Evolutionary conservation across 2,888 invertebrate genomes (phyloP), one percentile per base, ranked within the genome.

Genomic region (Luffia ferchaultella): DNA sequence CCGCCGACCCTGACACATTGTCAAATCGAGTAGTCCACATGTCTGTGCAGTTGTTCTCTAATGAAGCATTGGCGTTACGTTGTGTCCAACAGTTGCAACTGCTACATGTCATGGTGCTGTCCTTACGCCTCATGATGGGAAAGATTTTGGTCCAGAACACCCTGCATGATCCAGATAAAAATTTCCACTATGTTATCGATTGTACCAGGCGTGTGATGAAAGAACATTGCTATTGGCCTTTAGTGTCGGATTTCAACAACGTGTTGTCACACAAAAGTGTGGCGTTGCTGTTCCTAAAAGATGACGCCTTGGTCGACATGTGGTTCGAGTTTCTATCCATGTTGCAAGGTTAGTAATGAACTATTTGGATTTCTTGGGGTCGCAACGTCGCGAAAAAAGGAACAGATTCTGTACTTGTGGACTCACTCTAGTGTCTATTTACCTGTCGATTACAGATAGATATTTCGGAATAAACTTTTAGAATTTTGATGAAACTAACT

Each of bases 191-290:
- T 63, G 96, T 97, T 18, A 97, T 98, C 47, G 96, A 97, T 70
- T 98, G 98, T 70, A 93, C 91, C 15, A 88, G 91, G 57, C 88
- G 92, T 53, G 93, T 97, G 18, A 97, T 98, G 96, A 96, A 96
- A 78, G 95, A 97, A 67, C 98, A 98, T 72, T 97, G 97, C 76
- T 98, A 97, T 73, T 98, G 98, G 98, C 97, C 98, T 1, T 86
- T 98, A 5, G 96, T 98, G 40, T 97, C 96, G 0, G 98, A 98
- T 79, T 89, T 98, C 60, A 97, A 97, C 68, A 98, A 98, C 73
- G 93, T 98, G 49, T 85, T 98, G 16, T 95, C 96, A 0, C 98
- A 98, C 68, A 89, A 91, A 64, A 93, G 93, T 16, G 95, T 98
- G 2, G 97, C 97, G 16, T 76, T 95, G 59, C 89, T 93, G 66